Evolutionary conservation across 2,797 vertebrate genomes (phyloP), one percentile per base, ranked within the genome.

Genomic region (Sorex maritimensis): DNA sequence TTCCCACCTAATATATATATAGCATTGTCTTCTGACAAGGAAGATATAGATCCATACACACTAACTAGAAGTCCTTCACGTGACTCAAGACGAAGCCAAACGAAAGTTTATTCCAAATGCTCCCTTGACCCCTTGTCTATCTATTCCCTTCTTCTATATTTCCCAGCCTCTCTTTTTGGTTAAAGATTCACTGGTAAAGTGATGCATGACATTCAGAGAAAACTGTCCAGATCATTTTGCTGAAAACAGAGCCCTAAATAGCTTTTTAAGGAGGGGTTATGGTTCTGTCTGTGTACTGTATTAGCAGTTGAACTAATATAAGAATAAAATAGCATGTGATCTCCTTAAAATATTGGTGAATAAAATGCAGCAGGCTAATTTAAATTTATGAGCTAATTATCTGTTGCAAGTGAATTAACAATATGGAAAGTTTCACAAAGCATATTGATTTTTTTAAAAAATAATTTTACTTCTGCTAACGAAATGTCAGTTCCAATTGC

Each of bases 351-450:
- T 75, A 92, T 23, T 72, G 74, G 79, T 94, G 91, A 92, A 97
- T 95, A 46, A 69, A 83, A 79, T 95, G 81, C 78, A 95, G 74
- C 0, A 14, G 52, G 65, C 52, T 17, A 90, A 83, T 95, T 95
- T 96, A 96, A 96, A 96, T 91, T 92, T 87, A 94, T 88, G 94
- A 97, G 79, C 63, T 65, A 87, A 92, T 92, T 91, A 92, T 81
- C 74, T 91, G 15, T 61, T 92, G 55, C 63, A 92, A 84, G 21
- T 94, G 93, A 97, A 92, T 95, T 95, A 52, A 95, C 97, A 96
- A 94, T 96, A 90, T 92, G 93, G 87, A 94, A 95, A 92, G 68
- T 95, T 94, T 95, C 95, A 93, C 88, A 94, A 95, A 92, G 86
- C 92, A 93, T 95, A 93, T 85, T 96, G 93, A 86, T 86, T 95